Conservation (phyloP, 2,113 vertebrate genomes). For the Actinemys pallida region DNA sequence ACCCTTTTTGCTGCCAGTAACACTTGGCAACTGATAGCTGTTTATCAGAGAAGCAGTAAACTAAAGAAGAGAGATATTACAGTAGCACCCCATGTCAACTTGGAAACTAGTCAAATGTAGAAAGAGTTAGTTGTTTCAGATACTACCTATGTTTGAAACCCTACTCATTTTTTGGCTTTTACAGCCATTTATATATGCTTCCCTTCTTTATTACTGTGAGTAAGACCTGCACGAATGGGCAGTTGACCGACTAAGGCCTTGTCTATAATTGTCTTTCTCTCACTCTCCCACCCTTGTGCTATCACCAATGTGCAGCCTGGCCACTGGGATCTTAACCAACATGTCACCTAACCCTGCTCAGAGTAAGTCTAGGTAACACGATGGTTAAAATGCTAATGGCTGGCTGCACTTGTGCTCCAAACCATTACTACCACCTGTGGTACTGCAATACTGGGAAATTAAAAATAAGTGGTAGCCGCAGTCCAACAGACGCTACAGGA, state of each 20-base stretch:
- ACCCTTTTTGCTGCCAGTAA: neutral
- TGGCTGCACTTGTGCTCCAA: neutral
- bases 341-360: neutral
- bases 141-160: neutral
- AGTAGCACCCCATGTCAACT: neutral
- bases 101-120: neutral
- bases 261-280: neutral
- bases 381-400: neutral
- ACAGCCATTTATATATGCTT: neutral
- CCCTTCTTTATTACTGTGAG: neutral
- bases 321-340: neutral
- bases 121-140: neutral
- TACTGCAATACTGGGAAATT: neutral
- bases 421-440: neutral
- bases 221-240: neutral
- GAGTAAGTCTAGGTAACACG: neutral
- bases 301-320: neutral
- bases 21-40: neutral
- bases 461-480: neutral
- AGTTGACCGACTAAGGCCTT: neutral
- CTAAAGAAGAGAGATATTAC: neutral
- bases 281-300: accelerated
- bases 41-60: neutral
- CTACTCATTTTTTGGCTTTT: neutral
- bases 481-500: neutral